Base-by-base conservation (phyloP, 2,888 invertebrate genomes). In the Podotricha telesiphe region DNA sequence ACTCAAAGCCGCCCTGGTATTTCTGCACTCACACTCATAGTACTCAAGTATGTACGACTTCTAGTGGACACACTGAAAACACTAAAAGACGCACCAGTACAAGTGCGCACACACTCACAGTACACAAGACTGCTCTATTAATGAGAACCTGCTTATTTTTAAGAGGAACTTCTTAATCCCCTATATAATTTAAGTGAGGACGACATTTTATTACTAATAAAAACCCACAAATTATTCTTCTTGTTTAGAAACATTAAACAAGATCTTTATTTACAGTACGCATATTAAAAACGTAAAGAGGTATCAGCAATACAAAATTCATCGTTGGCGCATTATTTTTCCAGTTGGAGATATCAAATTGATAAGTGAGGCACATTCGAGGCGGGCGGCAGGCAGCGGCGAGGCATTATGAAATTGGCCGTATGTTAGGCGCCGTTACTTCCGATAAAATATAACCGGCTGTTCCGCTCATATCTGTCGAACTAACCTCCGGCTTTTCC, bases 321-420 rank as follows among this genome's bases (percentile, higher is more conserved):
- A 86, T 86, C 83, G 82, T 75, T 74, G 80, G 83, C 82, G 85
- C 86, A 89, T 90, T 91, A 91, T 91, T 87, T 89, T 86, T 83
- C 87, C 87, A 82, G 86, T 87, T 86, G 86, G 85, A 88, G 91
- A 93, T 91, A 93, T 92, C 92, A 91, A 92, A 92, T 92, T 91
- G 93, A 92, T 91, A 89, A 91, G 93, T 92, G 88, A 86, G 87
- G 83, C 86, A 88, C 91, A 90, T 91, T 87, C 86, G 83, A 85
- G 79, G 84, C 85, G 83, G 86, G 84, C 79, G 77, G 71, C 48
- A 48, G 70, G 75, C 71, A 72, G 74, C 82, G 87, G 83, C 88
- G 85, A 85, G 84, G 93, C 93, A 93, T 93, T 93, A 93, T 93
- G 92, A 92, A 91, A 93, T 93, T 93, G 93, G 93, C 93, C 85